Percentiles rank a stretch among this genome's conserved stretches.
Evolutionary conservation across 2,797 vertebrate species (phyloP).

Genomic region (Leptoclinus maculatus): DNA sequence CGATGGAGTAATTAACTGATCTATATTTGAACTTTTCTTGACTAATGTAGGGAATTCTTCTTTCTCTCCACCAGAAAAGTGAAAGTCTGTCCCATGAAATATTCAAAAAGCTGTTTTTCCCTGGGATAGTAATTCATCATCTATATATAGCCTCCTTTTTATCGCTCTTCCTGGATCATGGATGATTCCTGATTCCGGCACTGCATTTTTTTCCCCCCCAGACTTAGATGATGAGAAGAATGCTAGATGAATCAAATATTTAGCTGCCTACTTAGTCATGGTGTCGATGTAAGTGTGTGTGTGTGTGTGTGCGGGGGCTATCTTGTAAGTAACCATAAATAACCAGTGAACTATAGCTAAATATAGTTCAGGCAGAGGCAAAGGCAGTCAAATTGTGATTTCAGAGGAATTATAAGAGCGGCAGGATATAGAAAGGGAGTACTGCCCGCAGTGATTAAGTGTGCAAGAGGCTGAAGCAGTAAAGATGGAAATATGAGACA

Average conservation of each 20-base stretch:
- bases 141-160: constrained; percentile 81
- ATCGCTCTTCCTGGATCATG: constrained; percentile 74
- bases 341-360: constrained; percentile 53
- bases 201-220: constrained; percentile 35
- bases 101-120: constrained; percentile 79
- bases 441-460: constrained; percentile 29
- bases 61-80: constrained; percentile 56
- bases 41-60: constrained; percentile 55
- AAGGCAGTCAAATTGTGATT: constrained; percentile 40
- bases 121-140: constrained; percentile 71
- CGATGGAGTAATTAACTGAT: constrained; percentile 57
- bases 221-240: constrained; percentile 67
- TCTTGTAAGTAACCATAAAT: constrained; percentile 59
- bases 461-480: constrained; percentile 33
- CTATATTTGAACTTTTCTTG: constrained; percentile 59
- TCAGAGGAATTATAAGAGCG: constrained; percentile 33
- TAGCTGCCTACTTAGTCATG: constrained; percentile 65
- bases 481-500: constrained; percentile 46
- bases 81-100: constrained; percentile 73
- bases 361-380: constrained; percentile 46
- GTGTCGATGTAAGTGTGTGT: neutral
- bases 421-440: constrained; percentile 15
- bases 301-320: neutral
- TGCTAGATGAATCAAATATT: constrained; percentile 72
- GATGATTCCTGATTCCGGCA: constrained; percentile 68